These are phyloP conservation scores for Mechanitis messenoides DNA, from an alignment of 2,888 invertebrate genomes.

Conservation along the genomic window DNA sequence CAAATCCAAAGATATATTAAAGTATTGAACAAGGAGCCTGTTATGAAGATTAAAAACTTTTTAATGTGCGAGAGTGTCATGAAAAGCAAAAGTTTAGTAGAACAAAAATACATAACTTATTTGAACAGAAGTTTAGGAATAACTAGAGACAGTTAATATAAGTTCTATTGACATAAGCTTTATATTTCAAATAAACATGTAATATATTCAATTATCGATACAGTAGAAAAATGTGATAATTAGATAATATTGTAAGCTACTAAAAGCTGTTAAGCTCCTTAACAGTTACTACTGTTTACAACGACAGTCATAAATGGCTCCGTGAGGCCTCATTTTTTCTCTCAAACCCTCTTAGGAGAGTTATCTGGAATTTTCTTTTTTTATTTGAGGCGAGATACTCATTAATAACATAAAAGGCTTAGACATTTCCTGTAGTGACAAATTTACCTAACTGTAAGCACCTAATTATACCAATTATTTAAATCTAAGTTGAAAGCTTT, in stretches of 20 bases:
- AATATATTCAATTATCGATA: neutral
- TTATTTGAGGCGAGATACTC: slow-evolving; percentile 43
- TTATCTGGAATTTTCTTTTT: slow-evolving; percentile 52
- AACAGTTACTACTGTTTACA: slow-evolving; percentile 21
- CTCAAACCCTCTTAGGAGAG: slow-evolving; percentile 40
- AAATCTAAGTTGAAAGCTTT: slow-evolving; percentile 35
- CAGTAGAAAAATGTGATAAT: slow-evolving; percentile 1
- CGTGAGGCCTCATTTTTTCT: slow-evolving; percentile 34
- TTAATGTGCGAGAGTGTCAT: too few relatives aligned
- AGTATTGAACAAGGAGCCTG: too few relatives aligned
- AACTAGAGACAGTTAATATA: too few relatives aligned
- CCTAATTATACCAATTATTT: slow-evolving; percentile 52
- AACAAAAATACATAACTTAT: too few relatives aligned
- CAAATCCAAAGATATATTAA: too few relatives aligned
- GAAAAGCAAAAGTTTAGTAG: too few relatives aligned
- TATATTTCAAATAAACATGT: too few relatives aligned
- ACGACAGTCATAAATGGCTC: slow-evolving; percentile 42
- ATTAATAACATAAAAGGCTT: slow-evolving; percentile 51
- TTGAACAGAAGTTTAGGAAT: too few relatives aligned
- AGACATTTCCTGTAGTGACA: slow-evolving; percentile 44
- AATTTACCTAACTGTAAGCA: slow-evolving; percentile 43
- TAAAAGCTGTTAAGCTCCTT: slow-evolving; percentile 1
- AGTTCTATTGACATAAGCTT: too few relatives aligned
- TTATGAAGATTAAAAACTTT: too few relatives aligned
- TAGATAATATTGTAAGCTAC: slow-evolving; percentile 14